Evolutionary conservation across 2,797 vertebrate species (phyloP).

Genomic region (Knipowitschia caucasica): DNA sequence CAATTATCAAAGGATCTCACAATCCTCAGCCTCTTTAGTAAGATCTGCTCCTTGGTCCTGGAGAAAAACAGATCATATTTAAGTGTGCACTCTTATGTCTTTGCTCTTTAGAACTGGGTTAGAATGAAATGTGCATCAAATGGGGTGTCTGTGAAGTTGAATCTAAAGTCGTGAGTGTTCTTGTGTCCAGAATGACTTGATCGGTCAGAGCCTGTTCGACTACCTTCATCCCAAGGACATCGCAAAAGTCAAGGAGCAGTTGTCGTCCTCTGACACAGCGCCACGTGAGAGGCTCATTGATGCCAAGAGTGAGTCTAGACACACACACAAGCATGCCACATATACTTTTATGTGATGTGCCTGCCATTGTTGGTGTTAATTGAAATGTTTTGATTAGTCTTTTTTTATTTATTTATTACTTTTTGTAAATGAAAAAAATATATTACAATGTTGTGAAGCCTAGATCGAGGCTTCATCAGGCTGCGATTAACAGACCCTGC

Average conservation of each 20-base stretch:
- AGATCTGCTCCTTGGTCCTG: too few relatives aligned
- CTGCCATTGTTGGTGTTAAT: background rate
- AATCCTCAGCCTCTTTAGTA: too few relatives aligned
- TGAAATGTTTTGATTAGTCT: too few relatives aligned
- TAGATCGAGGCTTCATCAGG: background rate
- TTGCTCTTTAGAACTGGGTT: background rate
- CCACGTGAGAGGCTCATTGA: slow-evolving; percentile 96
- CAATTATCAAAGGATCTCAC: too few relatives aligned
- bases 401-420: too few relatives aligned
- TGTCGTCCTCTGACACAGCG: slow-evolving; percentile 94
- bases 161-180: background rate
- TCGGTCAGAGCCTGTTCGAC: slow-evolving; percentile 98
- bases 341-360: background rate
- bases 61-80: too few relatives aligned
- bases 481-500: background rate
- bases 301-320: slow-evolving; percentile 87
- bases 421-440: background rate
- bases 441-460: slow-evolving; percentile 1
- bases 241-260: slow-evolving; percentile 98
- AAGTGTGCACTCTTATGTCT: background rate
- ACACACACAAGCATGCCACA: background rate
- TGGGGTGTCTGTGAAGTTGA: background rate
- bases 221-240: slow-evolving; percentile 99
- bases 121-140: background rate
- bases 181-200: slow-evolving; percentile 88